These are phyloP conservation scores for Coecobrya sp. DNA, from an alignment of 2,888 invertebrate genomes.

Conservation along the genomic window DNA sequence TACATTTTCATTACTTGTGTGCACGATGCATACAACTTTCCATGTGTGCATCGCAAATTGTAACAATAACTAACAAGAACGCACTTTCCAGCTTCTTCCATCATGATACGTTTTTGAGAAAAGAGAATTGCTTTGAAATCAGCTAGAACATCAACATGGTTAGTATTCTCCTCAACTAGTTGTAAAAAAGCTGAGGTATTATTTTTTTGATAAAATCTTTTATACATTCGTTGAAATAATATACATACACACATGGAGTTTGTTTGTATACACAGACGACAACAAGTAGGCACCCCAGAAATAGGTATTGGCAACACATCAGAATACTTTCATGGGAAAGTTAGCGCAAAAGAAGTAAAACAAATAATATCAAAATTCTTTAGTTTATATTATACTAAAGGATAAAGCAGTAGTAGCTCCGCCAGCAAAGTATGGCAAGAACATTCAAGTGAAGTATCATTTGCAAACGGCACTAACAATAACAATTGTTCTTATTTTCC, in stretches of 20 bases:
- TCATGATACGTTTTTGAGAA: not conserved
- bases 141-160: not conserved
- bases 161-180: constrained; percentile 2
- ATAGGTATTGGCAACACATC: constrained; percentile 7
- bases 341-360: not conserved
- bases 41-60: not conserved
- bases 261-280: no score
- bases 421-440: not conserved
- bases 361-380: no score
- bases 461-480: constrained; percentile 67
- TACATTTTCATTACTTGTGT: not conserved
- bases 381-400: not conserved
- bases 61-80: not conserved
- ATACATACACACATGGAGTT: not conserved
- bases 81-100: not conserved
- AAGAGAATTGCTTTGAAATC: not conserved
- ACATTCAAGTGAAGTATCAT: constrained; percentile 50
- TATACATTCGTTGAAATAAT: constrained; percentile 8
- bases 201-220: constrained; percentile 4
- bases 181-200: not conserved
- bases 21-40: not conserved
- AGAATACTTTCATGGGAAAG: not conserved
- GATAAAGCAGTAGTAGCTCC: not conserved
- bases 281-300: not conserved
- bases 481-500: constrained; percentile 72